Base-by-base conservation (phyloP, 2,888 invertebrate species). In the Priocnemis perturbator region DNA sequence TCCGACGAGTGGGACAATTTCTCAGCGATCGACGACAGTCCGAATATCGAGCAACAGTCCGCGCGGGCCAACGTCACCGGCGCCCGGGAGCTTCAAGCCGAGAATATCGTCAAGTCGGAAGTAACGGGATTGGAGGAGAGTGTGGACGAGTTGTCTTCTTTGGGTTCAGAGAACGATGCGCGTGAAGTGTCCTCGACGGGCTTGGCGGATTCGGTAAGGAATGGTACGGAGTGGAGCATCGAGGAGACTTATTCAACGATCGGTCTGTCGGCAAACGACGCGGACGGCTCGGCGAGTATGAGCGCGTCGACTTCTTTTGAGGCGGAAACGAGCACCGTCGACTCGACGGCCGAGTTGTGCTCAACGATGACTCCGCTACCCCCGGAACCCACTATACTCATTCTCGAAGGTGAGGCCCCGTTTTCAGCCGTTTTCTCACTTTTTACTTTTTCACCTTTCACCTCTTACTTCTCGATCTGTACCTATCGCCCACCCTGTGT, bases 381-480 rank as follows among this genome's bases (percentile, higher is more conserved):
- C 88, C 91, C 93, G 87, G 91, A 93, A 90, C 93, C 93, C 86
- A 91, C 94, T 89, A 95, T 96, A 90, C 93, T 96, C 86, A 94
- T 96, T 88, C 91, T 96, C 88, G 95, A 96, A 96, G 96, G 96
- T 96, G 93, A 92, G 90, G 89, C 78, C 78, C 56, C 78, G 76
- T 77, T 79, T 78, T 68, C 58, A 37, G 52, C 20, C 47, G 30
- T 62, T 21, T 61, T 14, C 20, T 14, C 37, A 47, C 19, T 37
- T 23, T 37, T 66, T 66, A n/a, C 11, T 21, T 21, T 21, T 48
- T 15, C 23, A 30, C 47, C 37, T 5, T 21, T 47, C 20, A 1
- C 11, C 37, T 11, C 37, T n/a, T 47, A 4, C 23, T 15, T 63
- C 1, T 61, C 19, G 26, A n/a, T 53, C 0, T 9, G n/a, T 44